A percentile compares a stretch with the other conserved stretches of the same genome.
Evolutionary conservation across 37 sponge, comb jelly and placozoan genomes (phyloP).

Genomic region (Aplysina aerophoba): DNA sequence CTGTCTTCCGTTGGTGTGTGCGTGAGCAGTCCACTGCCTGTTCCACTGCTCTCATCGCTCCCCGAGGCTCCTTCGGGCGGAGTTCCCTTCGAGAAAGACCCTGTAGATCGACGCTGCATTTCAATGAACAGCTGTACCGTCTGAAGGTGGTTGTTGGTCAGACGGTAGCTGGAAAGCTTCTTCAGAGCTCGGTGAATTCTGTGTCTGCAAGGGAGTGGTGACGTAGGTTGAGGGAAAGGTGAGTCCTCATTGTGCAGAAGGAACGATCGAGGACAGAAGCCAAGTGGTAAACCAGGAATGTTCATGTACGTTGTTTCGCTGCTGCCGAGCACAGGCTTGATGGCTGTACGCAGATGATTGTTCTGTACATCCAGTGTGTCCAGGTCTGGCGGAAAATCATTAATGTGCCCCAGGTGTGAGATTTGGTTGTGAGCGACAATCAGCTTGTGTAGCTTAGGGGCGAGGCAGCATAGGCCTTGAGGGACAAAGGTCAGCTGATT

Average conservation of each 20-base stretch:
- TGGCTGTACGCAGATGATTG: slow-evolving; percentile 64
- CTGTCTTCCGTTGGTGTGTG: slow-evolving; percentile 23
- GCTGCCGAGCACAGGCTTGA: slow-evolving; percentile 25
- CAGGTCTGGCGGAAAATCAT: slow-evolving; percentile 68
- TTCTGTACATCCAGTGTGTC: slow-evolving; percentile 67
- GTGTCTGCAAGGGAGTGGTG: slow-evolving; percentile 54
- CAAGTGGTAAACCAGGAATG: neutral
- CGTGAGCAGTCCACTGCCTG: neutral
- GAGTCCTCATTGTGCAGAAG: slow-evolving; percentile 22
- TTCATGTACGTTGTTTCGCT: slow-evolving; percentile 8
- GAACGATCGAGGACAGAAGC: neutral
- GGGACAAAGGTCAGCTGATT: slow-evolving; percentile 69
- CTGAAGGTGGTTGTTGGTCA: slow-evolving; percentile 63
- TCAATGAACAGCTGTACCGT: slow-evolving; percentile 63
- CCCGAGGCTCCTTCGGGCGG: neutral
- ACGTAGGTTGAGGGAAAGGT: neutral
- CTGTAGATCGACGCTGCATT: neutral
- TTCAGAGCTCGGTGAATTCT: slow-evolving; percentile 61
- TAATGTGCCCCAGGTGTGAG: slow-evolving; percentile 55
- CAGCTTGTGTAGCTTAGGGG: slow-evolving; percentile 74
- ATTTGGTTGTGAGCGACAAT: slow-evolving; percentile 74
- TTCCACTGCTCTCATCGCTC: neutral
- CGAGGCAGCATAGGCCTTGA: slow-evolving; percentile 66
- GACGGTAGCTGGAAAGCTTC: slow-evolving; percentile 58
- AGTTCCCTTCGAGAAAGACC: neutral